phyloP scores from a whole-genome alignment of 1,140 invertebrate species.

The Scaptomyza graminum region DNA sequence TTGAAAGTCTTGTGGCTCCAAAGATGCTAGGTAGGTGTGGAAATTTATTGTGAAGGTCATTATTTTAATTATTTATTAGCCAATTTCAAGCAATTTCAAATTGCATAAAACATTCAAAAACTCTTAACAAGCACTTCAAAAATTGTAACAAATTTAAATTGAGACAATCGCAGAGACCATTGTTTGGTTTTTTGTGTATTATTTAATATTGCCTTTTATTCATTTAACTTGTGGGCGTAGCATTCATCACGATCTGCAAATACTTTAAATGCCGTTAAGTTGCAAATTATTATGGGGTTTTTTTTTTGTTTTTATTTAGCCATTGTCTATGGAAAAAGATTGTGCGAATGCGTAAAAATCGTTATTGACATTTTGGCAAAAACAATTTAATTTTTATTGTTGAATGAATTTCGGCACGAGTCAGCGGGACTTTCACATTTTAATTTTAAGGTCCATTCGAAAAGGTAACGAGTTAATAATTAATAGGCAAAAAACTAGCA shows the following conservation, averaged over 20 bases:
- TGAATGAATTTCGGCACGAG: slow-evolving; percentile 57
- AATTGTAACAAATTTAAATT: slow-evolving; percentile 47
- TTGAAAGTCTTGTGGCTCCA: not conserved
- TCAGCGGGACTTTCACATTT: slow-evolving; percentile 66
- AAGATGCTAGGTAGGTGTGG: slow-evolving; percentile 16
- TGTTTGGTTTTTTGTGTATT: too few species aligned
- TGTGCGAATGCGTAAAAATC: slow-evolving; percentile 21
- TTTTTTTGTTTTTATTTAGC: slow-evolving; percentile 25
- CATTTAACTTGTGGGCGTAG: slow-evolving; percentile 65
- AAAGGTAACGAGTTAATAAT: slow-evolving; percentile 38
- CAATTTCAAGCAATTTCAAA: slow-evolving; percentile 10
- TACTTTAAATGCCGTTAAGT: slow-evolving; percentile 57
- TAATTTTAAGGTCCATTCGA: slow-evolving; percentile 25
- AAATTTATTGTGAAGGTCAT: slow-evolving; percentile 36
- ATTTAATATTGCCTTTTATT: slow-evolving; percentile 37
- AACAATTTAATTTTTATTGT: slow-evolving; percentile 12
- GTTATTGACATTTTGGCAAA: slow-evolving; percentile 42
- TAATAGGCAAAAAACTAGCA: slow-evolving; percentile 19
- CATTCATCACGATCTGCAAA: slow-evolving; percentile 75
- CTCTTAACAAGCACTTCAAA: slow-evolving; percentile 31
- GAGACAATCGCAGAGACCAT: slow-evolving; percentile 11
- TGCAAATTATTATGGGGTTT: slow-evolving; percentile 44
- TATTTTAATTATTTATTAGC: slow-evolving; percentile 34
- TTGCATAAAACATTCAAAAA: slow-evolving; percentile 8
- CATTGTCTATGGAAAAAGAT: slow-evolving; percentile 12